These are phyloP conservation scores for Oreonectes daqikongensis DNA, from an alignment of 2,797 vertebrate genomes.

Conservation along the genomic window DNA sequence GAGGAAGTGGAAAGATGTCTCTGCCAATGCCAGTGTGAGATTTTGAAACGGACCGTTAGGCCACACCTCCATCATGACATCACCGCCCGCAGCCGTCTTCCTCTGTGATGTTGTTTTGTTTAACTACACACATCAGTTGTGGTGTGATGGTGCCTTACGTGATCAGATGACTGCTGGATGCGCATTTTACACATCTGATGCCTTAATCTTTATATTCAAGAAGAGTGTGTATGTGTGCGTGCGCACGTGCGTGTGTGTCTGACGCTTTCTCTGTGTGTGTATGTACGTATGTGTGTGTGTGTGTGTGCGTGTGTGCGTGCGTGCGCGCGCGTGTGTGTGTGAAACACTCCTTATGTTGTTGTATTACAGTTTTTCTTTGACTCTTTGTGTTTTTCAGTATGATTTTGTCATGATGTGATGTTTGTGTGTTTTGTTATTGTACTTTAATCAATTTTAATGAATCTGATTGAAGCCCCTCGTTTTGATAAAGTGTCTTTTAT, in stretches of 20 bases:
- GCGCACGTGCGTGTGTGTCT: background rate
- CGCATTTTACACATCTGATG: background rate
- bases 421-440: background rate
- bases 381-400: background rate
- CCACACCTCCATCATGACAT: background rate
- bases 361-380: background rate
- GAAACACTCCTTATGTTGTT: background rate
- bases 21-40: constrained; percentile 78
- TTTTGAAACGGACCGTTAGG: background rate
- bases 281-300: background rate
- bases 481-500: constrained; percentile 29
- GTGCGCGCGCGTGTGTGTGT: background rate
- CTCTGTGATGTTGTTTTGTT: background rate
- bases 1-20: constrained; percentile 75
- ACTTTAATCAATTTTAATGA: background rate
- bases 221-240: background rate
- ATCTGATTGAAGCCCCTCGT: background rate
- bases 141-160: background rate
- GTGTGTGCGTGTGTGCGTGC: background rate
- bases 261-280: no score
- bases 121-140: background rate
- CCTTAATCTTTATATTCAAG: constrained; percentile 16
- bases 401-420: no score
- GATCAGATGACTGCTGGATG: constrained; percentile 6
- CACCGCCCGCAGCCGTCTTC: constrained; percentile 32